Evolutionary conservation across 2,888 invertebrate species (phyloP), one percentile per base, ranked within the genome.

Genomic region (Acanthoscelides obtectus): DNA sequence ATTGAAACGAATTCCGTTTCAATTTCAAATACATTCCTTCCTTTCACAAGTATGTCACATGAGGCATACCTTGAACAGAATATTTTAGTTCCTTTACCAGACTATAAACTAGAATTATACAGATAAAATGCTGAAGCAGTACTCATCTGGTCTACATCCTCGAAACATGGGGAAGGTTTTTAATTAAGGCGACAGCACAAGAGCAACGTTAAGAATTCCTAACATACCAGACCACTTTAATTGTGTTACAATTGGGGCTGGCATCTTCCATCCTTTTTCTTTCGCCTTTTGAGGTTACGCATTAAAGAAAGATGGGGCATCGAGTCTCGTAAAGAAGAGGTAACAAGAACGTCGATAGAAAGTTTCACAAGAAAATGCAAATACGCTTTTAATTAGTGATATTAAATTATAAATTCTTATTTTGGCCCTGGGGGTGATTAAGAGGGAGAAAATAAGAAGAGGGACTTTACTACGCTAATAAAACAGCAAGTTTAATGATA

Each of bases 141-240:
- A 45, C 45, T 45, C 45, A 17, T 45, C 45, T 45, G 82, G 78
- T 72, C 81, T 72, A 74, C 66, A 78, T 78, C 75, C 72, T 75
- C 77, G 74, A 77, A 80, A 80, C 81, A 79, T 81, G 80, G 81
- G 82, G 83, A 83, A 83, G 82, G 45, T 85, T 85, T 85, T 85
- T 85, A 85, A 85, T 85, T 85, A 85, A 85, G 84, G 84, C 83
- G 83, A 83, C 84, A 83, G 82, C 83, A 84, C 81, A 83, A 81
- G 81, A 82, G 81, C 45, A 45, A 45, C 84, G 84, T 84, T 84
- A 85, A 85, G 85, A 84, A 85, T 85, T 83, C 84, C 83, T 79
- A 78, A 80, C 83, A 84, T 85, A 83, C 84, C 84, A 79, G 78
- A 79, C 78, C 79, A 77, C 78, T 81, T 82, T 83, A 84, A 84